A percentile compares a stretch with the other conserved stretches of the same genome.
Conservation (phyloP, 2,797 vertebrate species). For the Botia almorhae region DNA sequence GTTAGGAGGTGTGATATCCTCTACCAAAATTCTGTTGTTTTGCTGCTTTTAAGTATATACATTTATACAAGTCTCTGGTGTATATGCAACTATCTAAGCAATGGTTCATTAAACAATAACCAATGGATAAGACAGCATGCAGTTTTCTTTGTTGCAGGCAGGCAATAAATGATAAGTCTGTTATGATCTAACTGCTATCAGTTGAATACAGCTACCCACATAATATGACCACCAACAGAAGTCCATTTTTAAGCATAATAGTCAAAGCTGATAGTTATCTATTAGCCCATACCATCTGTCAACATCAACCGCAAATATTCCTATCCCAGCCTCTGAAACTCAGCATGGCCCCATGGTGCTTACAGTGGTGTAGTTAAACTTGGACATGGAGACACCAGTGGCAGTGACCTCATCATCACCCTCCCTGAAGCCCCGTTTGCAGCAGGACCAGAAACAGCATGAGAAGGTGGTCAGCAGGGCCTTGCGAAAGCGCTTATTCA, state of each 20-base stretch:
- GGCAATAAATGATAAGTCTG: constrained; percentile 10
- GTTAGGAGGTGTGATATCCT: not conserved
- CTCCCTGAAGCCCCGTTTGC: constrained; percentile 38
- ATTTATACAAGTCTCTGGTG: constrained; percentile 34
- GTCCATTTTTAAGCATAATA: not conserved
- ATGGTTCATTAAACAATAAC: not conserved
- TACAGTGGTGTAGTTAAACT: constrained; percentile 94
- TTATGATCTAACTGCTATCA: not conserved
- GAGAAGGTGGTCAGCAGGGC: constrained; percentile 86
- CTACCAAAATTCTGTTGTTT: not conserved
- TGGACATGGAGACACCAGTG: constrained; percentile 86
- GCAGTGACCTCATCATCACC: constrained; percentile 80
- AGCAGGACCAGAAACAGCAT: constrained; percentile 76
- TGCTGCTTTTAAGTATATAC: not conserved
- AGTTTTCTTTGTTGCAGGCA: constrained; percentile 14
- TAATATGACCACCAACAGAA: not conserved
- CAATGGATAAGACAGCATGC: constrained; percentile 25
- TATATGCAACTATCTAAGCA: constrained; percentile 7
- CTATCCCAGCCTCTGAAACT: constrained; percentile 25
- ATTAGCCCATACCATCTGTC: not conserved
- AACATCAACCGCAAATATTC: not conserved
- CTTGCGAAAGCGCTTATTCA: constrained; percentile 95
- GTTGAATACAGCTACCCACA: not conserved
- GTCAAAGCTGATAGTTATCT: not conserved
- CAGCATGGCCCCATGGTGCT: constrained; percentile 89